Evolutionary conservation across 2,113 vertebrate genomes (phyloP).

Genomic region (Lucifuga dentata): DNA sequence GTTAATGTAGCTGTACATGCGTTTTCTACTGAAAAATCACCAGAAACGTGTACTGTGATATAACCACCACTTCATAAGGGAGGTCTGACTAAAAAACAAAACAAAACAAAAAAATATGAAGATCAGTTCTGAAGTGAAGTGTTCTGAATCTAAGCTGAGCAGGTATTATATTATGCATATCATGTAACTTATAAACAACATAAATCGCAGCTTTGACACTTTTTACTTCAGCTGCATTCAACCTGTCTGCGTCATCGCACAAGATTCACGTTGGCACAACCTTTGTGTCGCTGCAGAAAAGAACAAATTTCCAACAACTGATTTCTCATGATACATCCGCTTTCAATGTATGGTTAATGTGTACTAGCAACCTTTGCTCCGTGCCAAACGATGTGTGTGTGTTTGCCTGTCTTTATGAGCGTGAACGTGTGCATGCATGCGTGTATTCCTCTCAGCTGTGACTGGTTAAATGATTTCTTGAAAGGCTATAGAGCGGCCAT

Average conservation of each 20-base stretch:
- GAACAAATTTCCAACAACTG: slow-evolving; percentile 10
- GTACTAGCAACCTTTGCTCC: slow-evolving; percentile 28
- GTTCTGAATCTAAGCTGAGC: not conserved
- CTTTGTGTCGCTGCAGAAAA: not conserved
- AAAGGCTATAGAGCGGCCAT: slow-evolving; percentile 62
- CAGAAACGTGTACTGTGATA: no score
- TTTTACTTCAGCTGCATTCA: slow-evolving; percentile 2
- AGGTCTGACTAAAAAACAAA: no score
- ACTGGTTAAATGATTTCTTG: slow-evolving; percentile 76
- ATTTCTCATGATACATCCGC: slow-evolving; percentile 9
- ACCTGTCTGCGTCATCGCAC: not conserved
- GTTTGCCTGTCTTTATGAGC: slow-evolving; percentile 10
- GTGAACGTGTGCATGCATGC: slow-evolving; percentile 47
- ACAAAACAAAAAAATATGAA: no score
- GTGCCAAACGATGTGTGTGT: slow-evolving; percentile 5
- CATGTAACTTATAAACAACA: not conserved
- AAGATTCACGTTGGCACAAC: not conserved
- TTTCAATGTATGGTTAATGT: slow-evolving; percentile 8
- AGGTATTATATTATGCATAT: not conserved
- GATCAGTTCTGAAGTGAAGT: no score
- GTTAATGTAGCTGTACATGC: not conserved
- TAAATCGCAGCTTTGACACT: slow-evolving; percentile 30
- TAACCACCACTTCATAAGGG: no score
- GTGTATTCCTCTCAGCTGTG: slow-evolving; percentile 54
- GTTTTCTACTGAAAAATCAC: not conserved